Base-by-base conservation (phyloP, 2,113 vertebrate genomes). In the Sciurus niger region DNA sequence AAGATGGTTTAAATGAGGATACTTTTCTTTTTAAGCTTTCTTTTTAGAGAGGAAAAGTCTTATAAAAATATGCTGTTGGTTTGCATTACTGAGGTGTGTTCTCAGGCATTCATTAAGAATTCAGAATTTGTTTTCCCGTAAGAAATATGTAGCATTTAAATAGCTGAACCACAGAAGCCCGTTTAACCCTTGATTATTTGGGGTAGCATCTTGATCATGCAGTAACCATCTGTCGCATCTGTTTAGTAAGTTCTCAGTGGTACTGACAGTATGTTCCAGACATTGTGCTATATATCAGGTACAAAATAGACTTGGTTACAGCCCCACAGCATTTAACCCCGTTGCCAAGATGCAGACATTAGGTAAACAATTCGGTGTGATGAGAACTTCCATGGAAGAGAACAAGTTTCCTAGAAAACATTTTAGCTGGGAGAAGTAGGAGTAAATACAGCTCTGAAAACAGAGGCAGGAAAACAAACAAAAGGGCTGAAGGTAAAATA, bases 41-140 rank as follows among this genome's bases (percentile, higher is more conserved):
- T 92, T 95, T 37, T 43, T 60, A 43, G 55, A 60, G 84, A 90
- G 43, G 48, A 84, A 84, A 84, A 60, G 8, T 80, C 70, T 95
- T 70, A 7, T 20, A 74, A 40, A 67, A 90, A 40, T 14, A n/a
- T 43, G 28, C 16, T 43, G 4, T 53, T 37, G 3, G 2, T 13
- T 73, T 84, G 22, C 28, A 70, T 76, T 92, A 24, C 8, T 32
- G 60, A 74, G 60, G 8, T 82, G 53, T 28, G 2, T 34, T 40
- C 55, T 51, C 73, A 80, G 20, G 0, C 65, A 84, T 46, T n/a
- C 40, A 25, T 78, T 76, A 43, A 14, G 30, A 84, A 89, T 84
- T 73, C 40, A 85, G 48, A 86, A 43, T 43, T 89, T 32, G 24
- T 82, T 63, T 76, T 84, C 30, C 18, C 84, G 1, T 40, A 48